Evolutionary conservation across 1,140 invertebrate species (phyloP).

Genomic region (Leptonema lineaticorne): DNA sequence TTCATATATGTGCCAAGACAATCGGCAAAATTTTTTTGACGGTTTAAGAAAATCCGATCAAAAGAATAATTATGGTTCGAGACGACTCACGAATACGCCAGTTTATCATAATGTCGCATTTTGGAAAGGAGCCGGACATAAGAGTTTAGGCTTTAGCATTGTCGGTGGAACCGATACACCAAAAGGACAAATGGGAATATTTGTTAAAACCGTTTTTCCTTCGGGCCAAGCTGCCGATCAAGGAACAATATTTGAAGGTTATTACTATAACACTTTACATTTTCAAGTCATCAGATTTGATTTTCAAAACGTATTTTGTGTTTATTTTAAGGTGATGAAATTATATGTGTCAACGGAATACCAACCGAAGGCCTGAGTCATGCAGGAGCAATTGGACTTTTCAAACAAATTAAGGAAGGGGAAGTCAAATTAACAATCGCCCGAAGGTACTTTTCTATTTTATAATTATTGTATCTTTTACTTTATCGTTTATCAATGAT

Average conservation of each 20-base stretch:
- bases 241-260: slow-evolving; percentile 83
- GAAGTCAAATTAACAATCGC: slow-evolving; percentile 81
- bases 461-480: not conserved
- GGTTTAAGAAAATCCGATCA: slow-evolving; percentile 51
- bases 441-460: slow-evolving; percentile 54
- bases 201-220: slow-evolving; percentile 87
- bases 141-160: slow-evolving; percentile 88
- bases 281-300: not conserved
- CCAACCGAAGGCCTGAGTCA: slow-evolving; percentile 83
- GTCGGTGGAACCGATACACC: slow-evolving; percentile 88
- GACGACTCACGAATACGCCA: slow-evolving; percentile 17
- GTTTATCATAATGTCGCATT: slow-evolving; percentile 58
- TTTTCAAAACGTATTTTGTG: not conserved
- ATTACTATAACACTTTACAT: slow-evolving; percentile 20
- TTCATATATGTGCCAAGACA: slow-evolving; percentile 37
- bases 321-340: slow-evolving; percentile 80
- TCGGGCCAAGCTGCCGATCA: slow-evolving; percentile 83
- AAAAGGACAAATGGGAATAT: slow-evolving; percentile 86
- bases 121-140: slow-evolving; percentile 79
- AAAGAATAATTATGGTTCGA: slow-evolving; percentile 11
- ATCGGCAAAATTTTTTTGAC: slow-evolving; percentile 43
- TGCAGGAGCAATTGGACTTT: slow-evolving; percentile 83
- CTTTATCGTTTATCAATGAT: not conserved
- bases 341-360: slow-evolving; percentile 84
- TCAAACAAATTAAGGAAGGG: slow-evolving; percentile 85